Evolutionary conservation across 2,113 vertebrate genomes (phyloP), one percentile per base, ranked within the genome.

Genomic region (Caloenas nicobarica): DNA sequence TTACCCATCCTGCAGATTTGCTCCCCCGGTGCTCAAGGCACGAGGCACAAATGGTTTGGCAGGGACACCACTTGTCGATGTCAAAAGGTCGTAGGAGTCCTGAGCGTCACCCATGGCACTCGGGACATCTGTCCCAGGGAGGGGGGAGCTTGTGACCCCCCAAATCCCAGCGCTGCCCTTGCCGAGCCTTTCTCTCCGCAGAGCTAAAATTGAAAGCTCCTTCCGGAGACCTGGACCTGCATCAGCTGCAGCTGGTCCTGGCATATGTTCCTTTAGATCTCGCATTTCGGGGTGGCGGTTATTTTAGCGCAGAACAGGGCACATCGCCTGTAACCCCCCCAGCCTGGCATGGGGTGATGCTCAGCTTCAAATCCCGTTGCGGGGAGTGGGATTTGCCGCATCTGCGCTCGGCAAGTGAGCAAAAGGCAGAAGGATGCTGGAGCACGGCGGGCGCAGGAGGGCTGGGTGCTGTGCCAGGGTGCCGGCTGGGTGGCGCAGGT

Each of bases 251-350:
- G 80, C 93, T 25, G 58, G 25, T 64, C 62, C 69, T 7, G 81
- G 9, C 21, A 0, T 4, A 2, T 0, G 1, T 14, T 38, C 58
- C 69, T 11, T 11, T 57, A 3, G 4, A 1, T 16, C 11, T 26
- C 36, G 0, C 6, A 11, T 23, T 34, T 24, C 5, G 0, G 21
- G 50, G 25, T 17, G 78, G 79, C 0, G 22, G 56, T 23, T 71
- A 21, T 88, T 91, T 80, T 36, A 13, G 28, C 0, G 14, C 56
- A 18, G 38, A 64, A 14, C 23, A 2, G 54, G 62, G 50, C 29
- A 0, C 73, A 1, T n/a, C 48, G 85, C 89, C 88, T 1, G 8
- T 9, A 22, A 34, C 3, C 10, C 15, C n/a, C 28, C 34, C 12
- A 2, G 4, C 4, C 23, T 0, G 17, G 8, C 26, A 3, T 15